These are phyloP conservation scores for Meloidogyne chitwoodi DNA, from an alignment of 1,140 invertebrate genomes.

Conservation along the genomic window DNA sequence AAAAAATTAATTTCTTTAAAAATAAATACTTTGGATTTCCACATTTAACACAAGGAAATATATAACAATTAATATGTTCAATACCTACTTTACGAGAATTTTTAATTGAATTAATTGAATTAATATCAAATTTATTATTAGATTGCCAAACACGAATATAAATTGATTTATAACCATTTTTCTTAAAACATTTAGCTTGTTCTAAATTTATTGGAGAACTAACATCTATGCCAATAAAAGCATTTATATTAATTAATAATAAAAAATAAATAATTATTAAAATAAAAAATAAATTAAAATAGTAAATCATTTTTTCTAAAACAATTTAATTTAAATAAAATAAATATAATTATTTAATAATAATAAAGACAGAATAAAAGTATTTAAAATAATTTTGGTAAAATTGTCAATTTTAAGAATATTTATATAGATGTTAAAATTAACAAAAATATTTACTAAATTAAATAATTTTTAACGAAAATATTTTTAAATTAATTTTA, in stretches of 20 bases:
- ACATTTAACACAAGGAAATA: slow-evolving; percentile 24
- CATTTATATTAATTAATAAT: background rate
- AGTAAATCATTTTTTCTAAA: background rate
- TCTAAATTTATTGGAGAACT: background rate
- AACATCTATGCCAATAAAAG: slow-evolving; percentile 6
- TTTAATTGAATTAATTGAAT: slow-evolving; percentile 28
- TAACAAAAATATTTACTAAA: too few species aligned
- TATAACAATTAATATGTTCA: slow-evolving; percentile 28
- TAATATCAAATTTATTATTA: slow-evolving; percentile 26
- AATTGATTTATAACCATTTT: slow-evolving; percentile 24
- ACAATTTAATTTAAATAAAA: too few species aligned
- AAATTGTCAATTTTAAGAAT: too few species aligned
- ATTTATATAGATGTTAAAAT: too few species aligned
- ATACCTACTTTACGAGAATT: slow-evolving; percentile 20
- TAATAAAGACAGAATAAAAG: too few species aligned
- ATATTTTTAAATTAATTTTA: too few species aligned
- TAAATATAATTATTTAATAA: too few species aligned
- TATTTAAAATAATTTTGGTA: too few species aligned
- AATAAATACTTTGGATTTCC: background rate
- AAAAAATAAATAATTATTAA: background rate
- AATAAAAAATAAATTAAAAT: background rate
- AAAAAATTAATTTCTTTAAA: background rate
- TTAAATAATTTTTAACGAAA: too few species aligned
- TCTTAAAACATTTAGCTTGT: slow-evolving; percentile 14
- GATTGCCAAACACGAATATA: slow-evolving; percentile 28